A percentile compares a stretch with the other conserved stretches of the same genome.
These are phyloP conservation scores for Hypomecis atomaria DNA, from an alignment of 2,888 invertebrate species.

Conservation along the genomic window DNA sequence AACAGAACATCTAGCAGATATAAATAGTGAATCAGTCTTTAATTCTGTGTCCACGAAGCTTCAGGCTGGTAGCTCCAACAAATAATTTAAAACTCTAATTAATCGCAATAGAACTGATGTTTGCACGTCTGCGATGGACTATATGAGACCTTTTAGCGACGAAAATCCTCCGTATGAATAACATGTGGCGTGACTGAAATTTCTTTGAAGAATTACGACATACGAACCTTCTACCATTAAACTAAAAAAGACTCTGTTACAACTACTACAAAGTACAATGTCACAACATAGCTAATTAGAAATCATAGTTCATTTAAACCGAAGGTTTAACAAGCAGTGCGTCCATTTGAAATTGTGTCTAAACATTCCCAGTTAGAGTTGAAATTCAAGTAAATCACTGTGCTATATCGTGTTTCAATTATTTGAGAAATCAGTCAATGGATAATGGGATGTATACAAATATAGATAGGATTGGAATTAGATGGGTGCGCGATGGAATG, in stretches of 20 bases:
- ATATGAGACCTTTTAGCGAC: slow-evolving; percentile 53
- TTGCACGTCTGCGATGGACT: slow-evolving; percentile 45
- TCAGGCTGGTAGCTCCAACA: slow-evolving; percentile 36
- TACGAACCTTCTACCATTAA: slow-evolving; percentile 50
- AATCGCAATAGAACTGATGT: slow-evolving; percentile 50
- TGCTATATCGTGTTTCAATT: slow-evolving; percentile 72
- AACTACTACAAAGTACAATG: slow-evolving; percentile 61
- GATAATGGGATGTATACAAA: slow-evolving; percentile 62
- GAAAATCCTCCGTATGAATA: slow-evolving; percentile 60
- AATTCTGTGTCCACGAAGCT: slow-evolving; percentile 54
- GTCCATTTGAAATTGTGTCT: slow-evolving; percentile 60
- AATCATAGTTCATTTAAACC: slow-evolving; percentile 63
- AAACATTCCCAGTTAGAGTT: slow-evolving; percentile 55
- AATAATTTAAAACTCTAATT: slow-evolving; percentile 52
- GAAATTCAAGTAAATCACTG: slow-evolving; percentile 59
- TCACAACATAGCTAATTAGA: slow-evolving; percentile 61
- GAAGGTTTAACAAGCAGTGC: slow-evolving; percentile 53
- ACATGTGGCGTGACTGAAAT: slow-evolving; percentile 76
- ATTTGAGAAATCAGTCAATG: slow-evolving; percentile 63
- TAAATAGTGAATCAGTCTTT: slow-evolving; percentile 72
- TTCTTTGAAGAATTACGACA: slow-evolving; percentile 64
- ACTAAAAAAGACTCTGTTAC: slow-evolving; percentile 62
- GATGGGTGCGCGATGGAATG: slow-evolving; percentile 63
- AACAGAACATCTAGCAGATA: slow-evolving; percentile 66
- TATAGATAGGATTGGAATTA: slow-evolving; percentile 62